Conservation (phyloP, 23 tunicate genomes). For the Trididemnum miniatum region DNA sequence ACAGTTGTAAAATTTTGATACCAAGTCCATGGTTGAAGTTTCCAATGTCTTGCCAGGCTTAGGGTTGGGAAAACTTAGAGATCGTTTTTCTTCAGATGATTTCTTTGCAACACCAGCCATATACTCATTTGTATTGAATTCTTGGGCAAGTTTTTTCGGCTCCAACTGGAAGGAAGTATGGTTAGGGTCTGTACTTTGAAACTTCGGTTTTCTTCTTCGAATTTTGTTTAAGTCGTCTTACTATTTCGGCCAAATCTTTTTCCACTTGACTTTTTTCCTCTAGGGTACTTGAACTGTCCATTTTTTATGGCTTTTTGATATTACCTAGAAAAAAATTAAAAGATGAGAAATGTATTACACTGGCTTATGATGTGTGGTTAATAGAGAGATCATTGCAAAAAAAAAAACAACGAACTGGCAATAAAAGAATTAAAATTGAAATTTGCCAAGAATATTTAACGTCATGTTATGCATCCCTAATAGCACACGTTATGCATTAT, state of each 20-base stretch:
- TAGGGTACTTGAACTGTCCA: not conserved
- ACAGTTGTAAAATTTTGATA: not conserved
- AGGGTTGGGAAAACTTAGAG: not conserved
- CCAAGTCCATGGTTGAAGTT: not conserved
- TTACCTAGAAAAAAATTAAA: too few relatives aligned
- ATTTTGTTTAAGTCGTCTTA: not conserved
- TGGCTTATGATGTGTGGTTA: too few relatives aligned
- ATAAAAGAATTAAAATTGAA: too few relatives aligned
- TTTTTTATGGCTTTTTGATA: not conserved
- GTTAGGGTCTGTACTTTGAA: not conserved
- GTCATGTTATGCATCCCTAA: too few relatives aligned
- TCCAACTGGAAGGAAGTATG: not conserved
- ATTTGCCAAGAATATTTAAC: too few relatives aligned
- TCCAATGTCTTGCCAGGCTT: not conserved
- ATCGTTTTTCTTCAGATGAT: not conserved
- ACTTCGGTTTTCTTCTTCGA: not conserved
- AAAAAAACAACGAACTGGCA: too few relatives aligned
- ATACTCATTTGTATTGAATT: not conserved
- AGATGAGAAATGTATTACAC: too few relatives aligned
- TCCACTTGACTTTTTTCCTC: not conserved
- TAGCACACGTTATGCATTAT: too few relatives aligned
- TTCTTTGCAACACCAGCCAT: not conserved
- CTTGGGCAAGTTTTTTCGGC: not conserved
- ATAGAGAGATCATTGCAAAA: too few relatives aligned
- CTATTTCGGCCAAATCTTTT: not conserved